These are phyloP conservation scores for Microtus pennsylvanicus DNA, from an alignment of 2,113 vertebrate genomes.

Conservation along the genomic window DNA sequence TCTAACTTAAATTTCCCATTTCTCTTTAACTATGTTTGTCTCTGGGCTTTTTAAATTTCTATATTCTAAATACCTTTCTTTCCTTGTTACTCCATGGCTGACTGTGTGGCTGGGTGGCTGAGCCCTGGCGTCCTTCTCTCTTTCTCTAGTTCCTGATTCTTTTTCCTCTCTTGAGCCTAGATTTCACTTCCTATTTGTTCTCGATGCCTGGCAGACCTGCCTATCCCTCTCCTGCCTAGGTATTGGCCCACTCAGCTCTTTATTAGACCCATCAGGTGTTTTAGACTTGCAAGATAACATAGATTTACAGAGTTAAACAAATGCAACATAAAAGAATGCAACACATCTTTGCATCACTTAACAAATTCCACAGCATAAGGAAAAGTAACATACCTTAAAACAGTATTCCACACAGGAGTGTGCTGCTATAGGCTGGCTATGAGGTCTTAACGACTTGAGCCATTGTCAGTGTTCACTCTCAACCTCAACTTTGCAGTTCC, in stretches of 20 bases:
- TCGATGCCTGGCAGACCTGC: not conserved
- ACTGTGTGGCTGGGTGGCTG: not conserved
- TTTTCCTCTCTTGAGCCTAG: not conserved
- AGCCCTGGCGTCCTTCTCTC: fast-evolving
- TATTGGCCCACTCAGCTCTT: not conserved
- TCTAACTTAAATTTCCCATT: not conserved
- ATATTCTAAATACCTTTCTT: not conserved
- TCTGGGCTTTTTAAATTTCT: not conserved
- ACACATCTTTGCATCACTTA: not conserved
- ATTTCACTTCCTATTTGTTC: not conserved
- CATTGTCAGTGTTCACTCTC: not conserved
- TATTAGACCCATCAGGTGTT: not conserved
- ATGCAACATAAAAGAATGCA: not conserved
- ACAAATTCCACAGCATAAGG: not conserved
- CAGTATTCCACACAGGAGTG: not conserved
- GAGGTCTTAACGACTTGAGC: not conserved
- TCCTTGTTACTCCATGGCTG: not conserved
- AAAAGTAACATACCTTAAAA: not conserved
- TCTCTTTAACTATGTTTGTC: not conserved
- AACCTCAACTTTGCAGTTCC: not conserved
- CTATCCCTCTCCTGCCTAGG: not conserved
- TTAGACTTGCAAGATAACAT: not conserved
- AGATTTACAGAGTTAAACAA: not conserved
- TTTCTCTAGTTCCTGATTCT: not conserved
- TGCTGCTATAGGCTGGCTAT: not conserved